phyloP scores from a whole-genome alignment of 2,888 invertebrate species.

The Brenthis ino region DNA sequence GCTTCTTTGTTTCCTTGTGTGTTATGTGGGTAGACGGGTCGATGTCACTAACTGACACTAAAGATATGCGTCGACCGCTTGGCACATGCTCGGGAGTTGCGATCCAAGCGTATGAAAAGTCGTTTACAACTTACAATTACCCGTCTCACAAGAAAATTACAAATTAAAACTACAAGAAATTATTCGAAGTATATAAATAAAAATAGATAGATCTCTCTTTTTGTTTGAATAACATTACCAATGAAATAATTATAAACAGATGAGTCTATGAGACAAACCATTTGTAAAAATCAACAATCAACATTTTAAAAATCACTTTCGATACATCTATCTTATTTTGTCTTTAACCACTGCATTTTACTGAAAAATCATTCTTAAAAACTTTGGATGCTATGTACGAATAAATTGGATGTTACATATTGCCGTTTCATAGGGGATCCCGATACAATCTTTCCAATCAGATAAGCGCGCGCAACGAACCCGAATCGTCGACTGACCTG shows the following conservation, averaged over 20 bases:
- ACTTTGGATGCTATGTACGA: background rate
- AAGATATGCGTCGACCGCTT: slow-evolving; percentile 69
- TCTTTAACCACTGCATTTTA: background rate
- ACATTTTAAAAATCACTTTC: background rate
- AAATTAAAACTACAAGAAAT: slow-evolving; percentile 7
- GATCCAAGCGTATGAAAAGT: slow-evolving; percentile 66
- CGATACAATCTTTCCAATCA: slow-evolving; percentile 46
- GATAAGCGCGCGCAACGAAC: slow-evolving; percentile 67
- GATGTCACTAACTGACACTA: slow-evolving; percentile 74
- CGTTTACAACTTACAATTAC: slow-evolving; percentile 42
- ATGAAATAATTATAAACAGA: background rate
- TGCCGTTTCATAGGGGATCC: slow-evolving; percentile 10
- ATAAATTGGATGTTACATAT: background rate
- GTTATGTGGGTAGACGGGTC: slow-evolving; percentile 69
- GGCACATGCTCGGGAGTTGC: slow-evolving; percentile 68
- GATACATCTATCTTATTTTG: background rate
- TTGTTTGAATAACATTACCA: too few species aligned
- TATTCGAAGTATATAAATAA: background rate
- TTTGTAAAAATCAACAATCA: background rate
- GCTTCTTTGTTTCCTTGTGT: slow-evolving; percentile 43
- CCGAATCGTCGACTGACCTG: slow-evolving; percentile 65
- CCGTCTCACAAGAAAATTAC: slow-evolving; percentile 27
- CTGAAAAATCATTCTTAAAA: background rate
- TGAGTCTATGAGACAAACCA: background rate
- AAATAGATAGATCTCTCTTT: background rate